Evolutionary conservation across 2,888 invertebrate species (phyloP).

Genomic region (Cheilosia pagana): DNA sequence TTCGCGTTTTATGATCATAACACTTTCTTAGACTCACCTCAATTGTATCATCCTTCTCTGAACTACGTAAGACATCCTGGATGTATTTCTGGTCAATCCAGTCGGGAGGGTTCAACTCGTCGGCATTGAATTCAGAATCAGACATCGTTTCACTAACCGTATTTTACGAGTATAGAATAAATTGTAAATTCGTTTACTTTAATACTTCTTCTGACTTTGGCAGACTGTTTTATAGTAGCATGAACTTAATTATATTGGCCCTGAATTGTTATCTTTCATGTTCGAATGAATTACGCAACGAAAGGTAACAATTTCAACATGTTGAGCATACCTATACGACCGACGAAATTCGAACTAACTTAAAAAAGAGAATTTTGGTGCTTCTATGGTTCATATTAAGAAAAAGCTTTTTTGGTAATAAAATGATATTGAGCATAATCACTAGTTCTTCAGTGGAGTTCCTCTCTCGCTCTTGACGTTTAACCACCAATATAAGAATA

Average conservation of each 20-base stretch:
- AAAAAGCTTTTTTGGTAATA: not conserved
- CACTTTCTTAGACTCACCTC: conserved; percentile 5
- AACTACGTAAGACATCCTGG: conserved; percentile 31
- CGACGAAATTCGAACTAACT: not conserved
- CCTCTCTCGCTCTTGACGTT: too few relatives aligned
- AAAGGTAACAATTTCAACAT: not conserved
- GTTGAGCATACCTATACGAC: not conserved
- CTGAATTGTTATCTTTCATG: not conserved
- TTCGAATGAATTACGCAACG: not conserved
- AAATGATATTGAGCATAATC: too few relatives aligned
- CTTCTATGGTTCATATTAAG: not conserved
- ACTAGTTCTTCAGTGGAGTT: too few relatives aligned
- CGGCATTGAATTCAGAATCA: conserved; percentile 58
- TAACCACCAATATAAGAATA: too few relatives aligned
- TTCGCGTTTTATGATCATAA: too few relatives aligned
- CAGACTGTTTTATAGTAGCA: too few relatives aligned
- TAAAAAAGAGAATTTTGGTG: not conserved
- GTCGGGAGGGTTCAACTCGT: conserved; percentile 76
- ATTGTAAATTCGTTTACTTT: too few relatives aligned
- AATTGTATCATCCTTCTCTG: conserved; percentile 32
- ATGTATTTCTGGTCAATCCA: conserved; percentile 77
- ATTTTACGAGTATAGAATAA: too few relatives aligned
- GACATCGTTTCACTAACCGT: not conserved
- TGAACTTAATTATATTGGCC: too few relatives aligned
- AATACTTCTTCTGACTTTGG: too few relatives aligned